Evolutionary conservation across 2,888 invertebrate genomes (phyloP).

Genomic region (Myopa testacea): DNA sequence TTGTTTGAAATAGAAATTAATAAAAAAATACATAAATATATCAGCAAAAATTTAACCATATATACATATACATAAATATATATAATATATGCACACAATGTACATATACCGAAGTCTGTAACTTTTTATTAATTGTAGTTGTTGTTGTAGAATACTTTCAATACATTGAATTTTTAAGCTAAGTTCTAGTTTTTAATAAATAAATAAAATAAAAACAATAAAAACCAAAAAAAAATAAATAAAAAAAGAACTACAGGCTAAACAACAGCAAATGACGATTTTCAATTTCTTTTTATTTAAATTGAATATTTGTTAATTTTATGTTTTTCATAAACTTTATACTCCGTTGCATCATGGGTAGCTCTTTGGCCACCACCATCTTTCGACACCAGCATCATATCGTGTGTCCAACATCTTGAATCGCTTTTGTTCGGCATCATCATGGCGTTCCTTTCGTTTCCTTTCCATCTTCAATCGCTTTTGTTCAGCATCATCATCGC

Average conservation of each 20-base stretch:
- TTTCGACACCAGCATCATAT: too few relatives aligned
- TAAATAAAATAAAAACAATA: slow-evolving; percentile 7
- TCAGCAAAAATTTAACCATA: not conserved
- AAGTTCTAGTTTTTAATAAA: slow-evolving; percentile 24
- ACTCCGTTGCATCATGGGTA: too few relatives aligned
- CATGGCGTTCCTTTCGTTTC: not conserved
- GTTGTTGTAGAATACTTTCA: slow-evolving; percentile 25
- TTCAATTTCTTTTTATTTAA: slow-evolving; percentile 11
- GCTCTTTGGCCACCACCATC: too few relatives aligned
- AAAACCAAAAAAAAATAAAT: too few relatives aligned
- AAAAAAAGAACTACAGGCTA: slow-evolving; percentile 27
- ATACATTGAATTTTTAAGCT: slow-evolving; percentile 21
- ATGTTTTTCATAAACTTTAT: too few relatives aligned
- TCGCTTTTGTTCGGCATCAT: not conserved
- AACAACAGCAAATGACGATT: slow-evolving; percentile 21
- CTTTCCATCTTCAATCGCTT: not conserved
- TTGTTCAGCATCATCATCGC: not conserved
- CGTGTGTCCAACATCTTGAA: too few relatives aligned
- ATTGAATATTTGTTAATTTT: not conserved
- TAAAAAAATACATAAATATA: not conserved
- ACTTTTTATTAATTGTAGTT: slow-evolving; percentile 21
- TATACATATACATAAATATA: not conserved
- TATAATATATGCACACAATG: too few relatives aligned
- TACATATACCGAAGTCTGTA: not conserved
- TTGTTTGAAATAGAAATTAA: not conserved